Evolutionary conservation across 2,113 vertebrate species (phyloP).

Genomic region (Apteryx owenii): DNA sequence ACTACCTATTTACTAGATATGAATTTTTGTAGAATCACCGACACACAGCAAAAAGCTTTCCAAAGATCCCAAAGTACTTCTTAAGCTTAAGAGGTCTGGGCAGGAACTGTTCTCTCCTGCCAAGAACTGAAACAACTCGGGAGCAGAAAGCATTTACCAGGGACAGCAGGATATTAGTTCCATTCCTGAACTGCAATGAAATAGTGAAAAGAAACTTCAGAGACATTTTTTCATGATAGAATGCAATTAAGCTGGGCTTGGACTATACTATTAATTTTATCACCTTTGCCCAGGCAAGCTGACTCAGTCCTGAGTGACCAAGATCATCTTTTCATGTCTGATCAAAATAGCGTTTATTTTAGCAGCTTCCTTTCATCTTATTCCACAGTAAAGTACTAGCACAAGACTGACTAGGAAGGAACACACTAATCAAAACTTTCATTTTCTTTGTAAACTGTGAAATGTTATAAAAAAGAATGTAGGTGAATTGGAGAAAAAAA

Average conservation of each 20-base stretch:
- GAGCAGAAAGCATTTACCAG: not conserved
- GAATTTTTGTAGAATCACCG: not conserved
- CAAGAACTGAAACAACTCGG: not conserved
- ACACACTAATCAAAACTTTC: not conserved
- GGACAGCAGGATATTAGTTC: not conserved
- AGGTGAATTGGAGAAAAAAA: not conserved
- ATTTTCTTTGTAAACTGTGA: not conserved
- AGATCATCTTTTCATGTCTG: not conserved
- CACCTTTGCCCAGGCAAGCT: not conserved
- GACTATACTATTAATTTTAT: not conserved
- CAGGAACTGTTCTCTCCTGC: not conserved
- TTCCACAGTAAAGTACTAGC: not conserved
- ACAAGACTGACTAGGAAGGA: not conserved
- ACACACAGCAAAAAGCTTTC: not conserved
- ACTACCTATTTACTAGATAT: not conserved
- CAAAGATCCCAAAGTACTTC: not conserved
- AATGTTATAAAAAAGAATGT: not conserved
- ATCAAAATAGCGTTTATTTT: conserved; percentile 22
- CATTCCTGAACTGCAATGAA: not conserved
- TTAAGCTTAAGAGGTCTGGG: not conserved
- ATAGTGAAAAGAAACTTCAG: not conserved
- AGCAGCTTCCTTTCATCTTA: conserved; percentile 11
- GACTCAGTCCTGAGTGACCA: not conserved
- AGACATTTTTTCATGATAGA: not conserved
- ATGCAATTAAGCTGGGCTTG: not conserved